A percentile compares a stretch with the other conserved stretches of the same genome.
Conservation (phyloP, 2,113 vertebrate species). For the Megaceryle maxima region DNA sequence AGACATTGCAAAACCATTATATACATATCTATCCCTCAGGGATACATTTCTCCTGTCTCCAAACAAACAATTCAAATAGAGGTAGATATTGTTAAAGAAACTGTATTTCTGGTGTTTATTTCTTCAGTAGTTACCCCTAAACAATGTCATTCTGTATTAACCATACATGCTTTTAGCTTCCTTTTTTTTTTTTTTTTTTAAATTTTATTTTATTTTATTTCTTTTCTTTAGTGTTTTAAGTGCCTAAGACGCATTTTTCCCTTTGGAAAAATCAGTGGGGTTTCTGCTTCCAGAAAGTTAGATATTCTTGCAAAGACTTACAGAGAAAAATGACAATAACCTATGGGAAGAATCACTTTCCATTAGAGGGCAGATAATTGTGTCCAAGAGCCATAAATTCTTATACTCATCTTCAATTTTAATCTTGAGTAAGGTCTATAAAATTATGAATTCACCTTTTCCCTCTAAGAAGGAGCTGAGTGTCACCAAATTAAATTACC, state of each 20-base stretch:
- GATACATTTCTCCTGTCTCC: background rate
- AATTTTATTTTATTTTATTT: no score
- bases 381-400: background rate
- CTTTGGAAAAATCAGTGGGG: background rate
- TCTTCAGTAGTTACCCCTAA: background rate
- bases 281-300: background rate
- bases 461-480: background rate
- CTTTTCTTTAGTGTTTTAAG: background rate
- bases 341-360: background rate
- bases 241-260: background rate
- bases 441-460: background rate
- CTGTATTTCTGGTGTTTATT: background rate
- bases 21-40: background rate
- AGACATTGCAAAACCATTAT: background rate
- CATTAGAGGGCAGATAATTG: background rate
- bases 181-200: no score
- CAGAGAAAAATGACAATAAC: background rate
- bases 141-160: background rate
- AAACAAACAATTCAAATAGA: background rate
- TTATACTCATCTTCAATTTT: background rate
- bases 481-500: background rate
- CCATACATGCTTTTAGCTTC: background rate
- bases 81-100: rapidly evolving
- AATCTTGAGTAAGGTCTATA: background rate
- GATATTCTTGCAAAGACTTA: background rate